phyloP scores from a whole-genome alignment of 2,888 invertebrate genomes.

The Drosophila gaucha region DNA sequence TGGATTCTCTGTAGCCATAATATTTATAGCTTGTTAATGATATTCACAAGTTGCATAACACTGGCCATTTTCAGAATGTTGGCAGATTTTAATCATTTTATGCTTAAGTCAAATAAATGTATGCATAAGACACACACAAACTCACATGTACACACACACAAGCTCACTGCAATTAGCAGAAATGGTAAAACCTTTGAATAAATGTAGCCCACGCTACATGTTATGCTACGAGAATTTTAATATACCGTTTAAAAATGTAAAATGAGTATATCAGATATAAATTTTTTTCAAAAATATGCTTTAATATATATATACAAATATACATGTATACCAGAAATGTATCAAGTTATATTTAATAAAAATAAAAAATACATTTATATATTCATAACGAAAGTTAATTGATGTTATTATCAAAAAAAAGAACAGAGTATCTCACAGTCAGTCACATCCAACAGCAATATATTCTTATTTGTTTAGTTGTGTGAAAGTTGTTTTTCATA shows the following conservation, averaged over 20 bases:
- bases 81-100: constrained; percentile 6
- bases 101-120: constrained; percentile 27
- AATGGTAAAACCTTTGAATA: constrained; percentile 38
- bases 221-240: constrained; percentile 23
- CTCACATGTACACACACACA: background rate
- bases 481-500: constrained; percentile 27
- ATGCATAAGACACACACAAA: constrained; percentile 15
- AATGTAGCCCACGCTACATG: constrained; percentile 45
- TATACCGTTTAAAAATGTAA: too few species aligned
- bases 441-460: background rate
- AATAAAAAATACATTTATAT: background rate
- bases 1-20: too few species aligned
- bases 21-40: constrained; percentile 1
- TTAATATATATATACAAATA: too few species aligned
- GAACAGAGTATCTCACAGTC: background rate
- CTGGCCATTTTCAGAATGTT: background rate
- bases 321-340: too few species aligned
- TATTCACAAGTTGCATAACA: background rate
- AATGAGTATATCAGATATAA: background rate
- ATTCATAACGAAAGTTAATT: too few species aligned
- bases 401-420: too few species aligned
- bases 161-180: constrained; percentile 4
- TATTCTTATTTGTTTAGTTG: constrained; percentile 3
- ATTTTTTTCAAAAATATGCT: too few species aligned
- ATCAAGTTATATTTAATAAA: background rate